Conservation (phyloP, 2,888 invertebrate species). For the Aromia moschata region DNA sequence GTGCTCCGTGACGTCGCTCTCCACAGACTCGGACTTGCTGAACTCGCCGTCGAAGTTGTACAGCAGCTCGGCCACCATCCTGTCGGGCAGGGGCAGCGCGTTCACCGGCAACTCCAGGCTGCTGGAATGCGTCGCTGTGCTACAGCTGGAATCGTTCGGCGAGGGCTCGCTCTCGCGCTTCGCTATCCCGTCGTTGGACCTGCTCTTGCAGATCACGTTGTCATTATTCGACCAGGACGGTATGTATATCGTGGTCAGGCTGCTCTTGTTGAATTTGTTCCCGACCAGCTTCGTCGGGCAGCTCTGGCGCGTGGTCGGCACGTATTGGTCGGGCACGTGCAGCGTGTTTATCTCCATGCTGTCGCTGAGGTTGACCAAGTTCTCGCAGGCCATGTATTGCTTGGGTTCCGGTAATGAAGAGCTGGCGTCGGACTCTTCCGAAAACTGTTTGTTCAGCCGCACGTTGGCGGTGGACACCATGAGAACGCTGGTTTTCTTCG, state of each 20-base stretch:
- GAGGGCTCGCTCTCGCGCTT: conserved; percentile 43
- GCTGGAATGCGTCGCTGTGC: conserved; percentile 67
- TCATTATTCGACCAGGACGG: conserved; percentile 64
- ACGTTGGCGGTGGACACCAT: conserved; percentile 65
- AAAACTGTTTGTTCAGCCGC: conserved; percentile 54
- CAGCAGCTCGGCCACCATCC: conserved; percentile 66
- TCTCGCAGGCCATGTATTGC: conserved; percentile 73
- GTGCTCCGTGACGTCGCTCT: conserved; percentile 49
- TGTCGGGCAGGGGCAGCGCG: conserved; percentile 65
- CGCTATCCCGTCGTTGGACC: conserved; percentile 54
- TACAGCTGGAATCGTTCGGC: conserved; percentile 39
- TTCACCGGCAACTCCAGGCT: conserved; percentile 67
- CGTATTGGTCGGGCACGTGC: conserved; percentile 48
- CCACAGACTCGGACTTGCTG: conserved; percentile 50
- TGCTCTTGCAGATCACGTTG: conserved; percentile 48
- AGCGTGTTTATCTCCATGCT: conserved; percentile 65
- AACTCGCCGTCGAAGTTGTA: conserved; percentile 63
- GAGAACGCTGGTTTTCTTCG: conserved; percentile 57
- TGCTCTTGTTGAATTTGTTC: conserved; percentile 67
- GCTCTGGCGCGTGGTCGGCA: conserved; percentile 68
- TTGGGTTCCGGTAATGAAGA: conserved; percentile 68
- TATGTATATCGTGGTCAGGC: conserved; percentile 67
- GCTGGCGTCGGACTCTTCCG: conserved; percentile 71
- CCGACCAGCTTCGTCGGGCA: conserved; percentile 73
- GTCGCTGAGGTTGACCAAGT: conserved; percentile 73